These are phyloP conservation scores for Cyclophora albipunctata DNA, from an alignment of 2,888 invertebrate genomes.

Conservation along the genomic window DNA sequence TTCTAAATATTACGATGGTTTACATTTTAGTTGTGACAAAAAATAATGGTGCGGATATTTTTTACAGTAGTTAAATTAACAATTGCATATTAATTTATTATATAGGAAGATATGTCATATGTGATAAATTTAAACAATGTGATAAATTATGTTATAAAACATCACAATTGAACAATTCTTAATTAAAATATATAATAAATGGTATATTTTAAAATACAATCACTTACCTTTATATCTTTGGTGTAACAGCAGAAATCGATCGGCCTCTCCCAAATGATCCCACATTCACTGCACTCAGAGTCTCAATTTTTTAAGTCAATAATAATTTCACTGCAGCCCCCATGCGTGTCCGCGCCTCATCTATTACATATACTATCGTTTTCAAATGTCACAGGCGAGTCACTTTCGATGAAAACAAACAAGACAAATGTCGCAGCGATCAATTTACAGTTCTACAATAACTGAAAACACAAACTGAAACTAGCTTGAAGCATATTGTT, in stretches of 20 bases:
- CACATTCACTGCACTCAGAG: constrained; percentile 64
- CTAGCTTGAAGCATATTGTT: constrained; percentile 31
- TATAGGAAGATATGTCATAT: too few species aligned
- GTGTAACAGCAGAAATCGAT: constrained; percentile 37
- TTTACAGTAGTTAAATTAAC: too few species aligned
- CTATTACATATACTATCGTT: constrained; percentile 43
- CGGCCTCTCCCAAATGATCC: constrained; percentile 42
- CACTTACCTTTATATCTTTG: constrained; percentile 65
- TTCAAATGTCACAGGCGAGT: constrained; percentile 63
- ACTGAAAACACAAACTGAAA: constrained; percentile 64
- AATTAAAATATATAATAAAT: too few species aligned
- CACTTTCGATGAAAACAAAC: constrained; percentile 61
- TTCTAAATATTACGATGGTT: too few species aligned
- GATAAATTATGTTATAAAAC: too few species aligned
- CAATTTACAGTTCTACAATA: constrained; percentile 46
- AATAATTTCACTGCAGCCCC: constrained; percentile 40
- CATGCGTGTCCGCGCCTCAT: constrained; percentile 37
- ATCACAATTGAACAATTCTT: too few species aligned
- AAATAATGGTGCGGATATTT: too few species aligned
- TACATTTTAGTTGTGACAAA: too few species aligned
- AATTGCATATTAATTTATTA: too few species aligned
- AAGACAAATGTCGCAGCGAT: constrained; percentile 29
- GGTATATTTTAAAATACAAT: too few species aligned
- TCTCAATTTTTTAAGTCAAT: constrained; percentile 41
- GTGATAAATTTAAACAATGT: too few species aligned